Evolutionary conservation across 2,113 vertebrate genomes (phyloP).

Genomic region (Microcebus jonahi): DNA sequence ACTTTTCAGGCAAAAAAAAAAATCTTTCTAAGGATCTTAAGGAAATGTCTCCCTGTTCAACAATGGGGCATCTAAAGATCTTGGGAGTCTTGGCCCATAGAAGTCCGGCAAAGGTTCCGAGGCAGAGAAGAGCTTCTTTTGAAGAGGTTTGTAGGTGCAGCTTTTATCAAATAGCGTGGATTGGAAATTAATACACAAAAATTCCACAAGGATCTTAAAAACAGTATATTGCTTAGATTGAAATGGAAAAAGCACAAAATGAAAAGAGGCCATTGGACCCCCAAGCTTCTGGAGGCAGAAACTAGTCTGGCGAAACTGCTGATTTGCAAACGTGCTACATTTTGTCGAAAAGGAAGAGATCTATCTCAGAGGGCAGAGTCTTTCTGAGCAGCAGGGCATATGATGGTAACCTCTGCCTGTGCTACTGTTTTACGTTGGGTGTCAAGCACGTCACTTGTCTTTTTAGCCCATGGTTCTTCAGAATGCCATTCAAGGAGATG

Average conservation of each 20-base stretch:
- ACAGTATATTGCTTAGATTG: neutral
- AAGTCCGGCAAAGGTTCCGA: neutral
- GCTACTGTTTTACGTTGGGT: neutral
- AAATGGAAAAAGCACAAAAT: neutral
- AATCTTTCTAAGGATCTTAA: neutral
- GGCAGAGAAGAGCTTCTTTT: neutral
- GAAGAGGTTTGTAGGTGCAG: neutral
- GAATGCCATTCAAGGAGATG: neutral
- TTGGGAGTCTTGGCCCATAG: neutral
- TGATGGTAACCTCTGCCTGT: neutral
- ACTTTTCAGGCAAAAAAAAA: neutral
- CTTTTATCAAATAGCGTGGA: neutral
- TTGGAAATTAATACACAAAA: neutral
- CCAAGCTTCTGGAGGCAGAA: neutral
- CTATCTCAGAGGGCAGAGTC: neutral
- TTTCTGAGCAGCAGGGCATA: neutral
- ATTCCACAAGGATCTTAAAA: neutral
- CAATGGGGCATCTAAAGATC: neutral
- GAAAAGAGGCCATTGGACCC: neutral
- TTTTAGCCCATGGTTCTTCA: neutral
- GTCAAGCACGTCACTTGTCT: neutral
- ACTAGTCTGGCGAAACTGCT: neutral
- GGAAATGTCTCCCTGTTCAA: neutral
- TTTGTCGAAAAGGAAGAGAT: neutral
- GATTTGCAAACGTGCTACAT: neutral